phyloP scores from a whole-genome alignment of 2,797 vertebrate species.

The Falco biarmicus region DNA sequence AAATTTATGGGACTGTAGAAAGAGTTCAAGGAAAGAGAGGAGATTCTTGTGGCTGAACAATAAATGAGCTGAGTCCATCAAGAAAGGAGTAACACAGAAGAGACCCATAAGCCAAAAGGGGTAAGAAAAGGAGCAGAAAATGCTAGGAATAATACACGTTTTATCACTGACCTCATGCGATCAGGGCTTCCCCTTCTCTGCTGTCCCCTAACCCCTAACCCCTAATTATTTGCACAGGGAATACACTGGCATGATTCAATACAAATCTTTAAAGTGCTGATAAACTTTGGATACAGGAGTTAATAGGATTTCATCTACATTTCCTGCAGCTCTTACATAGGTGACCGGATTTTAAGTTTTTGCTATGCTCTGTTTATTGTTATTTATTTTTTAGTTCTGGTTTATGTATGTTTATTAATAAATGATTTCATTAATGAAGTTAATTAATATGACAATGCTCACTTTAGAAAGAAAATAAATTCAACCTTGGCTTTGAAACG shows the following conservation, averaged over 20 bases:
- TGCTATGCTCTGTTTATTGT: neutral
- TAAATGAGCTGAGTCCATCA: neutral
- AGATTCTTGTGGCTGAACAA: neutral
- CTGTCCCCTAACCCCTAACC: neutral
- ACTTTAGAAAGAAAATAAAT: constrained; percentile 26
- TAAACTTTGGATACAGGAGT: neutral
- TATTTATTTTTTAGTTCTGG: constrained; percentile 1
- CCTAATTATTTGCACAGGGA: neutral
- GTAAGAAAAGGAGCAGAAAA: neutral
- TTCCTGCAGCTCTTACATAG: neutral
- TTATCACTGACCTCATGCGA: neutral
- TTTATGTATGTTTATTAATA: constrained; percentile 38
- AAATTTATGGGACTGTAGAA: constrained; percentile 1
- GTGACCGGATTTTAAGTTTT: neutral
- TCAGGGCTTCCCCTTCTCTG: neutral
- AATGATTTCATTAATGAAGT: neutral
- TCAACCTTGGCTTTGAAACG: neutral
- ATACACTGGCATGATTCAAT: neutral
- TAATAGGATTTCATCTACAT: neutral
- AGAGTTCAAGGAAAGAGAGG: neutral
- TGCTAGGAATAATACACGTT: neutral
- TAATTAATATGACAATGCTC: neutral
- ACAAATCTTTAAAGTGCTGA: neutral
- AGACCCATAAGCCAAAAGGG: neutral
- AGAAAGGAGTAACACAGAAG: neutral